phyloP scores from a whole-genome alignment of 1,140 invertebrate genomes.

The Drosophila kikkawai region DNA sequence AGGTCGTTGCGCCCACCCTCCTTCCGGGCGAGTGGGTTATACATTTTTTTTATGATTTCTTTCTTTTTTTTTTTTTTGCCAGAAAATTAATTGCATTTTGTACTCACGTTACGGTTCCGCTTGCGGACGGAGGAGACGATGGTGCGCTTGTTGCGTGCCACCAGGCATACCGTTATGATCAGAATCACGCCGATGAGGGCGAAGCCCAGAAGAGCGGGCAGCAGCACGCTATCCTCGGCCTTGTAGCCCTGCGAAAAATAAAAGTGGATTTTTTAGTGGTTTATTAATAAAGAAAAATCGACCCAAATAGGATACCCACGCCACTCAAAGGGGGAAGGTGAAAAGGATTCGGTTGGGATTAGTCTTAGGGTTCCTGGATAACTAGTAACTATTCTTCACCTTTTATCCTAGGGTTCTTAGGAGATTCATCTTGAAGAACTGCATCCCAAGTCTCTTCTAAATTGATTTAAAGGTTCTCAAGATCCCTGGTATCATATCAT shows the following conservation, averaged over 20 bases:
- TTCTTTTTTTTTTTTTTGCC: slow-evolving; percentile 2
- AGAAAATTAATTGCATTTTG: slow-evolving; percentile 57
- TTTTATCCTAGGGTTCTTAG: too few species aligned
- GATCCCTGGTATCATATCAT: background rate
- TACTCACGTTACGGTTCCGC: slow-evolving; percentile 84
- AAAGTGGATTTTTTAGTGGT: slow-evolving; percentile 3
- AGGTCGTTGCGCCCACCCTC: slow-evolving; percentile 19
- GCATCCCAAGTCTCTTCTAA: background rate
- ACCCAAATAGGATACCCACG: background rate
- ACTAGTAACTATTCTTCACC: background rate
- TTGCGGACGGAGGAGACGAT: slow-evolving; percentile 83
- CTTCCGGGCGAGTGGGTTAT: background rate
- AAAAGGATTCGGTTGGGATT: background rate
- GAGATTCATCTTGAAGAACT: background rate
- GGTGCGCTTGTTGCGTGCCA: slow-evolving; percentile 84
- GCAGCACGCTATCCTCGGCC: slow-evolving; percentile 81
- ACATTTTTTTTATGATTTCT: slow-evolving; percentile 1
- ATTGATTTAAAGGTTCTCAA: background rate
- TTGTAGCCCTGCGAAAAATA: slow-evolving; percentile 72
- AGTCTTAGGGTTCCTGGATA: background rate
- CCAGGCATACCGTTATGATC: slow-evolving; percentile 81
- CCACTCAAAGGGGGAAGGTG: background rate
- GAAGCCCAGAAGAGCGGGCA: slow-evolving; percentile 79
- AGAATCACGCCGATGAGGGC: slow-evolving; percentile 83
- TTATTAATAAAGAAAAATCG: slow-evolving; percentile 3